Evolutionary conservation across 2,113 vertebrate species (phyloP).

Genomic region (Bos indicus): DNA sequence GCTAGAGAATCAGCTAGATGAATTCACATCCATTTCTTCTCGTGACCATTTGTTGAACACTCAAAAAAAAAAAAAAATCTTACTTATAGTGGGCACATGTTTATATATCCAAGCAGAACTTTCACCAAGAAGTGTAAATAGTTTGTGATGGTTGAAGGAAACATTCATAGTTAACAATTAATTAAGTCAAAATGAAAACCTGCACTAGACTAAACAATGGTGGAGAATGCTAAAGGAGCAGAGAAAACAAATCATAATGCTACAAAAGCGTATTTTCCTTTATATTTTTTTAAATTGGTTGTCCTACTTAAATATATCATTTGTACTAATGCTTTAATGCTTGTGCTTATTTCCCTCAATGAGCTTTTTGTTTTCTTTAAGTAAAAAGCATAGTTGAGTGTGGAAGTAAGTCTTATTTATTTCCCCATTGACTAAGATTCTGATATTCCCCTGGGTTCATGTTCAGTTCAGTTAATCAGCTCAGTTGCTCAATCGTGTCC

Average conservation of each 20-base stretch:
- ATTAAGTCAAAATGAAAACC: conserved; percentile 35
- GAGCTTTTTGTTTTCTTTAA: background rate
- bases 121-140: conserved; percentile 26
- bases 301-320: background rate
- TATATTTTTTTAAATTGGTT: background rate
- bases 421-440: background rate
- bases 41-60: background rate
- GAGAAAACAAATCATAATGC: background rate
- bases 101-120: background rate
- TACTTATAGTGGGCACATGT: background rate
- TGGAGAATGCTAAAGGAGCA: background rate
- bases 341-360: background rate
- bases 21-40: background rate
- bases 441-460: background rate
- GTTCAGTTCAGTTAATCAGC: no score
- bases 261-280: background rate
- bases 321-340: background rate
- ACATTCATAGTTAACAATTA: conserved; percentile 27
- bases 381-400: background rate
- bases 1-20: background rate
- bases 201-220: background rate
- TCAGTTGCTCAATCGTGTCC: no score
- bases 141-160: background rate
- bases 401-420: background rate
- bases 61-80: background rate